These are phyloP conservation scores for Polyploca ridens DNA, from an alignment of 2,888 invertebrate species.

Conservation along the genomic window DNA sequence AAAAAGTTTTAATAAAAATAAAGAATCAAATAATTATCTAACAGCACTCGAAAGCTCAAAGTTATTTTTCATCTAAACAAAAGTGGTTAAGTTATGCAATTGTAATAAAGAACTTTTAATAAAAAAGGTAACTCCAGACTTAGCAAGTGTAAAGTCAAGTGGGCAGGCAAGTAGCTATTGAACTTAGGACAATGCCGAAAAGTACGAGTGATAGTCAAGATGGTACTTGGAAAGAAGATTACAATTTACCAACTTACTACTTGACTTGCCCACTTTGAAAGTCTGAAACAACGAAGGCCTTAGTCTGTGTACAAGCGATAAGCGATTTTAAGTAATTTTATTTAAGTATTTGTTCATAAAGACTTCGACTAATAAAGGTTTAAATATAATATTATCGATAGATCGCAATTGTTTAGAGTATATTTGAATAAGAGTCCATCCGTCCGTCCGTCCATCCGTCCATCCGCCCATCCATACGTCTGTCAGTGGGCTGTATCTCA, in stretches of 20 bases:
- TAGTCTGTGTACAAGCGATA: slow-evolving; percentile 15
- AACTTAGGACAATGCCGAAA: slow-evolving; percentile 24
- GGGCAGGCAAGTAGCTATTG: slow-evolving; percentile 12
- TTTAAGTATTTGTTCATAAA: no score
- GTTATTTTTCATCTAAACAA: background rate
- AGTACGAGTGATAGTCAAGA: slow-evolving; percentile 31
- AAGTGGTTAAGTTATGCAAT: background rate
- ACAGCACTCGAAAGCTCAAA: background rate
- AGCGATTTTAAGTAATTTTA: slow-evolving; percentile 12
- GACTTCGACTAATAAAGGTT: no score
- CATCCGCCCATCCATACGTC: no score
- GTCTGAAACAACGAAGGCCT: slow-evolving; percentile 19
- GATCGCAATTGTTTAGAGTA: no score
- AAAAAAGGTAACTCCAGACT: background rate
- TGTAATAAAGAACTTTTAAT: background rate
- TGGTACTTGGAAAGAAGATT: slow-evolving; percentile 35
- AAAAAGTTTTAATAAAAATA: no score
- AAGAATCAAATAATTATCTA: no score
- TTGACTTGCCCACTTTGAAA: slow-evolving; percentile 35
- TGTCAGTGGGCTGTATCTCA: no score
- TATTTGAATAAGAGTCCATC: no score
- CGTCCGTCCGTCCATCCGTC: no score
- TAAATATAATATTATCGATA: no score
- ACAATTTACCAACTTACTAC: slow-evolving; percentile 43
- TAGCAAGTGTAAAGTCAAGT: slow-evolving; percentile 4